Evolutionary conservation across 2,888 invertebrate genomes (phyloP), one percentile per base, ranked within the genome.

Genomic region (Dioctria rufipes): DNA sequence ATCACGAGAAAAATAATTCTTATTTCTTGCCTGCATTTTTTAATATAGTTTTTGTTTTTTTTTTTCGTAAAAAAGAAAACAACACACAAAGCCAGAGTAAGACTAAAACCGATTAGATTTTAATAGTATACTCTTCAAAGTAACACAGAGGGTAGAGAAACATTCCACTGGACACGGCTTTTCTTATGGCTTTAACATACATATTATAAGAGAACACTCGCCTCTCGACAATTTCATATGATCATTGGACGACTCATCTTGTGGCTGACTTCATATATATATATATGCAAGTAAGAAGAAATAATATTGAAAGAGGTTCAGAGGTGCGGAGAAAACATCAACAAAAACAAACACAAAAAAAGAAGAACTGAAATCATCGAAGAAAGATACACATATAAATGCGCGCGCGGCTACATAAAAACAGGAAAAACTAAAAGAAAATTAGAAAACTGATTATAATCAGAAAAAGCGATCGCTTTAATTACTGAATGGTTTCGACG

Each of bases 401-500:
- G 25, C 25, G 25, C 73, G 54, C 49, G 49, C 60, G 73, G 58
- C 58, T 42, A 58, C 42, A 73, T 58, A 63, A 77, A 77, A 77
- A 77, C 77, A 77, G 77, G 77, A 77, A 77, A 77, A 77, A 77
- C 77, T 77, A 46, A 67, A 79, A 66, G 78, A 79, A 79, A 79
- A 79, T 67, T 67, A 67, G 67, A 79, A 79, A 79, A 78, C 66
- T 69, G 79, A 79, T 79, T 79, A 58, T 69, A 79, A 79, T 79
- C 79, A 58, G 66, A 79, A 79, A 79, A 79, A 79, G 60, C 79
- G 79, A 79, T 79, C 67, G 60, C 54, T 79, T 79, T 79, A 79
- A 79, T 79, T 79, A 79, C 67, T 79, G 54, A 78, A 66, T 66
- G 77, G 77, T 63, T 77, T 63, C 58, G 73, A 73, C 54, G 73